phyloP scores from a whole-genome alignment of 2,113 vertebrate species.

The Cyrtonyx montezumae region DNA sequence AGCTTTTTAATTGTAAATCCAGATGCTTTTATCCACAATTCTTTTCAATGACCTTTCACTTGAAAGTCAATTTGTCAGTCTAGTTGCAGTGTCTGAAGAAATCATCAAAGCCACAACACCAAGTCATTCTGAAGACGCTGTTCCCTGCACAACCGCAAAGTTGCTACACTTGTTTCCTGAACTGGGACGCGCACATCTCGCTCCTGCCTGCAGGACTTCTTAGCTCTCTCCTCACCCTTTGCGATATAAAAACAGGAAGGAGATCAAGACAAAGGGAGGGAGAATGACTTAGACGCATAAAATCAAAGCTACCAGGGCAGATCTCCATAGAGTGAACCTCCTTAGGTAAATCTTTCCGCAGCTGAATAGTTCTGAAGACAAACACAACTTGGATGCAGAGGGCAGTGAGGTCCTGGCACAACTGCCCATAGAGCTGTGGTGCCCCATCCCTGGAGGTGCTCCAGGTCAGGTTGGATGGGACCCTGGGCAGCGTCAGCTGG shows the following conservation, averaged over 20 bases:
- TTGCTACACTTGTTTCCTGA: conserved; percentile 14
- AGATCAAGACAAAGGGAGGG: background rate
- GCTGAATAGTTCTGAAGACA: background rate
- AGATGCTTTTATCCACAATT: conserved; percentile 74
- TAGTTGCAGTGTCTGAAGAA: conserved; percentile 77
- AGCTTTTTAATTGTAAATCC: conserved; percentile 78
- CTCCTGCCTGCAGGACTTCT: background rate
- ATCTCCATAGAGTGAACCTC: background rate
- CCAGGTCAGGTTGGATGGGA: too few species aligned
- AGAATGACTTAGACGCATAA: background rate
- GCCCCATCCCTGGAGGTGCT: too few species aligned
- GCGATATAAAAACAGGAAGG: background rate
- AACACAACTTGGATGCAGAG: background rate
- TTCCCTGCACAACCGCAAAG: background rate
- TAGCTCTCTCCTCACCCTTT: background rate
- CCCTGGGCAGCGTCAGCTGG: too few species aligned
- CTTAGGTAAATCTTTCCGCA: background rate
- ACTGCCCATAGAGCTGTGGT: too few species aligned
- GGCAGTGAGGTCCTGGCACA: too few species aligned
- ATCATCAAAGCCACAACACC: conserved; percentile 74
- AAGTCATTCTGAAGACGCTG: conserved; percentile 45
- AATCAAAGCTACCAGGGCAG: background rate
- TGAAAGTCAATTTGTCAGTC: conserved; percentile 82
- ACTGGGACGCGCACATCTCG: background rate
- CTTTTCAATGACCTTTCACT: conserved; percentile 78